phyloP scores from a whole-genome alignment of 2,797 vertebrate species.

The Decapterus maruadsi region DNA sequence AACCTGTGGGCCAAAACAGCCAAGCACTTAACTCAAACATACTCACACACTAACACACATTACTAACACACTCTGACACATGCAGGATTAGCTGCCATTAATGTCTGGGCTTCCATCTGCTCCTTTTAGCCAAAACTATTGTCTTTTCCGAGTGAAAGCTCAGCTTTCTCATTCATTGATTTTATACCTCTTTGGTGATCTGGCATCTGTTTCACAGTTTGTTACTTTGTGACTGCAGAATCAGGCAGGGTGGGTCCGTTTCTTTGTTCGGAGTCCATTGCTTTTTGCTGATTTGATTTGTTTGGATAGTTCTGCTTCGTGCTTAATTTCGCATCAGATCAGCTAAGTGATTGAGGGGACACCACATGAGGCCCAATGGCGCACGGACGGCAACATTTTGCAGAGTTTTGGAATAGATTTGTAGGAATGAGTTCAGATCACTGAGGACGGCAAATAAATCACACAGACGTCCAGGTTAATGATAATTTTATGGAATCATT shows the following conservation, averaged over 20 bases:
- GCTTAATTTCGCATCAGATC: constrained; percentile 42
- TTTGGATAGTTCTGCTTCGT: constrained; percentile 46
- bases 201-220: constrained; percentile 16
- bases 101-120: constrained; percentile 29
- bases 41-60: not conserved
- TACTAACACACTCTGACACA: not conserved
- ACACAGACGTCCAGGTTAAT: not conserved
- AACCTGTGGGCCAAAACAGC: constrained; percentile 27
- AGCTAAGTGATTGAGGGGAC: constrained; percentile 52
- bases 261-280: constrained; percentile 20
- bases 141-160: constrained; percentile 17
- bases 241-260: constrained; percentile 26
- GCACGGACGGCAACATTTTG: constrained; percentile 21
- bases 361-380: constrained; percentile 29
- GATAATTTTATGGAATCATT: constrained; percentile 14
- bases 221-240: constrained; percentile 11
- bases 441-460: constrained; percentile 1
- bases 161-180: constrained; percentile 6
- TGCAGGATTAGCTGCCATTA: constrained; percentile 22
- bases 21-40: constrained; percentile 4
- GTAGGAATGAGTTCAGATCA: constrained; percentile 18
- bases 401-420: constrained; percentile 21
- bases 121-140: constrained; percentile 17
- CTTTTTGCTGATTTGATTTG: constrained; percentile 61
- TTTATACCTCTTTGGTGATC: not conserved